Evolutionary conservation across 2,113 vertebrate species (phyloP).

Genomic region (Riparia riparia): DNA sequence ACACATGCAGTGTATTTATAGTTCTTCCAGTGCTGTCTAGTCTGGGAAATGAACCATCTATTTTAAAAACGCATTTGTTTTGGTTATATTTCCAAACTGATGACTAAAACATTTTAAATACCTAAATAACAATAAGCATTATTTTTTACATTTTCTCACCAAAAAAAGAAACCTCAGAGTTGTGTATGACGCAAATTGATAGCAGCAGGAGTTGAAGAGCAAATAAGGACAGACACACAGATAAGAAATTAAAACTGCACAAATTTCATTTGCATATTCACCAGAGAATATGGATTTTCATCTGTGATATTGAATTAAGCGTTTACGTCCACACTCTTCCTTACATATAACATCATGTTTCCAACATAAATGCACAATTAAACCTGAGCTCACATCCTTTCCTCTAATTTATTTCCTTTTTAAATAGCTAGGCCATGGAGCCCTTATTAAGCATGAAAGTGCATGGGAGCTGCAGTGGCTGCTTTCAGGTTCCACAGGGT

Average conservation of each 20-base stretch:
- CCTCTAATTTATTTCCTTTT: background rate
- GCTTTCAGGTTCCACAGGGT: background rate
- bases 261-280: background rate
- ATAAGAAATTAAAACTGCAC: background rate
- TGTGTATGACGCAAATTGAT: background rate
- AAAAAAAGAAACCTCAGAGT: background rate
- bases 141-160: background rate
- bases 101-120: constrained; percentile 2
- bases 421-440: background rate
- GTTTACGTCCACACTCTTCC: background rate
- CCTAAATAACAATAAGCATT: background rate
- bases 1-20: constrained; percentile 31
- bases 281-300: background rate
- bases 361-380: background rate
- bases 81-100: background rate
- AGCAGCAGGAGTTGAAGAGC: background rate
- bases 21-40: background rate
- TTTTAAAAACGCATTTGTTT: constrained; percentile 11
- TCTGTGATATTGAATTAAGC: background rate
- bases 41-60: constrained; percentile 22
- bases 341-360: background rate
- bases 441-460: background rate
- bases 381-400: background rate
- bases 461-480: background rate
- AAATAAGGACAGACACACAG: background rate